These are phyloP conservation scores for Drosophila anomalata DNA, from an alignment of 2,888 invertebrate species.

Conservation along the genomic window DNA sequence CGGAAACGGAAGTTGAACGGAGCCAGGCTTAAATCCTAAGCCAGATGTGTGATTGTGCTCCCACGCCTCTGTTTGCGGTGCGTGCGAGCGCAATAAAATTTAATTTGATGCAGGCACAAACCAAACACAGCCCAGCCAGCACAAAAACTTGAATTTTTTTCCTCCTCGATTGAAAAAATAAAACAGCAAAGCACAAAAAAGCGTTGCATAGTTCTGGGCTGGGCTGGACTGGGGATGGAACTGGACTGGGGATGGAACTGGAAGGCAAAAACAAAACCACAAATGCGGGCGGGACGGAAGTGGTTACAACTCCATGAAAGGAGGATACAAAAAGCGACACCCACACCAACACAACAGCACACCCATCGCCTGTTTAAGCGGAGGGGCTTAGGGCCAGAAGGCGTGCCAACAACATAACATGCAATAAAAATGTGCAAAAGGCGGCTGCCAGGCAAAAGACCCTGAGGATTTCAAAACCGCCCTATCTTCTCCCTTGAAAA, in stretches of 20 bases:
- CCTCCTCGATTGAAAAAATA: conserved; percentile 3
- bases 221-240: neutral
- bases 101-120: conserved; percentile 61
- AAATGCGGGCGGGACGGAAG: conserved; percentile 70
- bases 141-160: conserved; percentile 2
- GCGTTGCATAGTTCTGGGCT: conserved; percentile 66
- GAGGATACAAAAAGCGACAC: conserved; percentile 30
- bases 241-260: neutral
- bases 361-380: conserved; percentile 39
- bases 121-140: conserved; percentile 10
- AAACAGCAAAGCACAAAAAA: conserved; percentile 36
- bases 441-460: conserved; percentile 36
- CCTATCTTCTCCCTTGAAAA: conserved; percentile 18
- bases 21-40: conserved; percentile 41
- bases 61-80: conserved; percentile 37
- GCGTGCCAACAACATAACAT: conserved; percentile 57
- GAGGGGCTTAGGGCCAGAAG: conserved; percentile 54
- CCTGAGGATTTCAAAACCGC: conserved; percentile 20
- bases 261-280: conserved; percentile 42
- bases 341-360: conserved; percentile 4
- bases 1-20: conserved; percentile 6
- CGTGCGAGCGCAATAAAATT: conserved; percentile 64
- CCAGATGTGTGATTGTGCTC: conserved; percentile 38
- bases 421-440: conserved; percentile 67
- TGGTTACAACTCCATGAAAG: conserved; percentile 52